A percentile compares a stretch with the other conserved stretches of the same genome.
Conservation (phyloP, 2,888 invertebrate species). For the Bruchidius siliquastri region DNA sequence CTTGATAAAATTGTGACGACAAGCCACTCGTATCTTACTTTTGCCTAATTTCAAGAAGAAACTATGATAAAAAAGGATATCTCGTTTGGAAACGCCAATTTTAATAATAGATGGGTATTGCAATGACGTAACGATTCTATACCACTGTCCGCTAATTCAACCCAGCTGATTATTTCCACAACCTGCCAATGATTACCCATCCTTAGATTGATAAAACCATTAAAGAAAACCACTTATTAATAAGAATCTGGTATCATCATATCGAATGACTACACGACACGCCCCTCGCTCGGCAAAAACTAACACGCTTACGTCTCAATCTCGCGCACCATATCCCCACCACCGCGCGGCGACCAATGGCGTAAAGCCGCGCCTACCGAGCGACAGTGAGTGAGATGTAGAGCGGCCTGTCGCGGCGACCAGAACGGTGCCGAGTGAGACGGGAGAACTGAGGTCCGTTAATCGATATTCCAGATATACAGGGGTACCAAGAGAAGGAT, state of each 20-base stretch:
- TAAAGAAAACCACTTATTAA: constrained; percentile 33
- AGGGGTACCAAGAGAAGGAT: neutral
- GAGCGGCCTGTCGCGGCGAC: constrained; percentile 4
- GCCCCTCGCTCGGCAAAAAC: constrained; percentile 43
- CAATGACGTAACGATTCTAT: no score
- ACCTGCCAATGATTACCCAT: constrained; percentile 27
- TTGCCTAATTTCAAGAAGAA: no score
- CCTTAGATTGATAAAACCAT: constrained; percentile 43
- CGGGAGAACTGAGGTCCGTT: constrained; percentile 1
- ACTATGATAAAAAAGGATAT: no score
- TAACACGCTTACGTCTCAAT: constrained; percentile 51
- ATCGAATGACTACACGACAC: constrained; percentile 41
- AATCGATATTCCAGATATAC: neutral
- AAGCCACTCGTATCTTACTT: no score
- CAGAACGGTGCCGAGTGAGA: neutral
- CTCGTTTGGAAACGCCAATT: no score
- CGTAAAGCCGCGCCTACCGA: constrained; percentile 30
- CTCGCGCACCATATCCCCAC: constrained; percentile 37
- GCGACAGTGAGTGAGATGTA: constrained; percentile 41
- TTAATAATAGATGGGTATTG: no score
- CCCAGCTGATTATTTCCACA: constrained; percentile 4
- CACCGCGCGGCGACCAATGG: constrained; percentile 8
- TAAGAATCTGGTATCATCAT: constrained; percentile 23
- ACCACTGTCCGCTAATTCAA: no score
- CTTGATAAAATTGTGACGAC: no score